A percentile compares a stretch with the other conserved stretches of the same genome.
Conservation (phyloP, 2,113 vertebrate genomes). For the Pontoporia blainvillei region DNA sequence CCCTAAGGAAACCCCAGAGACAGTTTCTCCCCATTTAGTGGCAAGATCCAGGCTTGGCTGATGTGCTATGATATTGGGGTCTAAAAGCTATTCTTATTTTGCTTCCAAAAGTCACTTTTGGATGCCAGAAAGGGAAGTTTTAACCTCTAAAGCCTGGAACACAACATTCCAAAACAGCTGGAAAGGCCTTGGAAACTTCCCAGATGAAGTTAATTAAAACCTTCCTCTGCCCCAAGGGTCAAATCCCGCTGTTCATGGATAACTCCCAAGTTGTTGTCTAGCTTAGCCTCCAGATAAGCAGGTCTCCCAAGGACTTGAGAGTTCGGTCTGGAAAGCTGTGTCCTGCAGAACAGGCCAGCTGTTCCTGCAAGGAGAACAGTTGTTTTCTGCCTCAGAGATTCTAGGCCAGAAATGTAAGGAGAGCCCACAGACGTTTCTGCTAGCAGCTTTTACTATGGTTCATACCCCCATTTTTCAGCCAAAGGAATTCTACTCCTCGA, state of each 20-base stretch:
- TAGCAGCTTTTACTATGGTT: not conserved
- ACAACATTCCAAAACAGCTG: conserved; percentile 24
- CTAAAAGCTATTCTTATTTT: not conserved
- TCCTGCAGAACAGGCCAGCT: not conserved
- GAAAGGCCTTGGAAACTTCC: not conserved
- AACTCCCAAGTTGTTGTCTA: not conserved
- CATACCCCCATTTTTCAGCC: not conserved
- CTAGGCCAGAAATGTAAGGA: not conserved
- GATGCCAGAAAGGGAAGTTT: not conserved
- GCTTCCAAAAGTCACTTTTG: not conserved
- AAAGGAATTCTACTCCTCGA: not conserved
- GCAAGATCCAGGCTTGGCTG: not conserved
- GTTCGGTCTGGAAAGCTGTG: not conserved
- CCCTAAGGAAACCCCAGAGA: not conserved
- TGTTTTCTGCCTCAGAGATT: not conserved
- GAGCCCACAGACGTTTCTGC: not conserved
- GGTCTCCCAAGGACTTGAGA: not conserved
- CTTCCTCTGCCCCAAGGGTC: not conserved
- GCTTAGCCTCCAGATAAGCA: not conserved
- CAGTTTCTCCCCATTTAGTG: not conserved
- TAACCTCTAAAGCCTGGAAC: not conserved
- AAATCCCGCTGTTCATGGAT: not conserved
- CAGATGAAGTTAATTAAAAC: conserved; percentile 23
- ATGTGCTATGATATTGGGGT: not conserved
- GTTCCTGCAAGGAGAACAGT: not conserved